phyloP scores from a whole-genome alignment of 2,797 vertebrate genomes.

The Zenarchopterus dispar region DNA sequence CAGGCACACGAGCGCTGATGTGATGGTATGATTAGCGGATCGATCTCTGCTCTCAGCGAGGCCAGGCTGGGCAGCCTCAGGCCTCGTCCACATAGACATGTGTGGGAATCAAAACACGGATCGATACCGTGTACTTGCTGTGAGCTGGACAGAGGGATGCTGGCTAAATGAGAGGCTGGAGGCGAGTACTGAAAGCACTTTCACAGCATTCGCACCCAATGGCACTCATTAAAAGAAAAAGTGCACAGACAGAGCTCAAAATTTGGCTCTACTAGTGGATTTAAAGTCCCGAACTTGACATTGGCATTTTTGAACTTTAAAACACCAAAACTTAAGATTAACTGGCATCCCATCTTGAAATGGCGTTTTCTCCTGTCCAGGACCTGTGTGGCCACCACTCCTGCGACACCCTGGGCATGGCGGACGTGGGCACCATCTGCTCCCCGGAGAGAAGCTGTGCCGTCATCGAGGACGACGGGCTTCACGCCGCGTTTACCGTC shows the following conservation, averaged over 20 bases:
- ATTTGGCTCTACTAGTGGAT: no score
- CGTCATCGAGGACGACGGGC: constrained; percentile 97
- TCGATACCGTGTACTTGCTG: constrained; percentile 50
- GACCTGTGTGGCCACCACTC: constrained; percentile 99
- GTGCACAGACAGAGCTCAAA: background rate
- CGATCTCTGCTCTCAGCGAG: constrained; percentile 42
- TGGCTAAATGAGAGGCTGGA: constrained; percentile 10
- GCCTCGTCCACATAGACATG: constrained; percentile 56
- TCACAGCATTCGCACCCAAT: background rate
- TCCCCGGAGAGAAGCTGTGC: constrained; percentile 98
- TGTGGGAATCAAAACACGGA: constrained; percentile 65
- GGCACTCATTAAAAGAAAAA: background rate
- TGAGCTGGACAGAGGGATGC: background rate
- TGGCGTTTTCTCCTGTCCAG: constrained; percentile 77
- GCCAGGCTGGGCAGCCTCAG: constrained; percentile 14
- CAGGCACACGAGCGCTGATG: constrained; percentile 7
- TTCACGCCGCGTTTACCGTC: constrained; percentile 97
- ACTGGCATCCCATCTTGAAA: no score
- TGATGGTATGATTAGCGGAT: constrained; percentile 46
- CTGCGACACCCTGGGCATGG: constrained; percentile 99
- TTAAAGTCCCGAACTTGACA: no score
- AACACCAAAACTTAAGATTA: no score
- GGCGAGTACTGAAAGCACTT: background rate
- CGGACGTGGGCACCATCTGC: constrained; percentile 98
- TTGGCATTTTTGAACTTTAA: no score